These are phyloP conservation scores for Mormyrops attenuatus DNA, from an alignment of 2,797 vertebrate genomes.

Conservation along the genomic window DNA sequence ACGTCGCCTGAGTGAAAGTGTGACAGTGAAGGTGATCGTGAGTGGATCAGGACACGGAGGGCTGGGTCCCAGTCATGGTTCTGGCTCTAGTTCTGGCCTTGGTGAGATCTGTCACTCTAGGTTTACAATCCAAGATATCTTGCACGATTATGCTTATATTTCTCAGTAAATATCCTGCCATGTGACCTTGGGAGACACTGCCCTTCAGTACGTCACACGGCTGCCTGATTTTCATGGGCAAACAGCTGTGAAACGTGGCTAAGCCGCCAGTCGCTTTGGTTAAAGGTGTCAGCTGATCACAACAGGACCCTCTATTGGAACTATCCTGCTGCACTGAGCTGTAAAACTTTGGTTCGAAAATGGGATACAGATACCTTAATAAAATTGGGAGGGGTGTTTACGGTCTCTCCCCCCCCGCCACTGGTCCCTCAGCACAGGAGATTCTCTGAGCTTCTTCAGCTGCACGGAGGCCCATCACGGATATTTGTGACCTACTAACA, in stretches of 20 bases:
- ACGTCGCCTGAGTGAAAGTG: neutral
- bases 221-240: neutral
- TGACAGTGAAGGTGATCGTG: neutral
- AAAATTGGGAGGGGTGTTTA: neutral
- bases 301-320: neutral
- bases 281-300: neutral
- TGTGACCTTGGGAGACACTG: neutral
- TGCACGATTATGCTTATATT: neutral
- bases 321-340: neutral
- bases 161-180: neutral
- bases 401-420: neutral
- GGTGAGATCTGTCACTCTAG: neutral
- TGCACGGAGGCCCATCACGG: neutral
- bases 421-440: neutral
- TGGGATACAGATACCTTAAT: neutral
- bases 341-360: neutral
- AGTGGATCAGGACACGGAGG: neutral
- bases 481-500: conserved; percentile 18
- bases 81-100: neutral
- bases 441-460: neutral
- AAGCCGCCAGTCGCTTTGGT: neutral
- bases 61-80: neutral
- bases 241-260: neutral
- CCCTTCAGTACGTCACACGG: neutral
- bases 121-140: neutral